Percentiles rank a stretch among this genome's conserved stretches.
Evolutionary conservation across 2,113 vertebrate species (phyloP).

Genomic region (Chaetura pelagica): DNA sequence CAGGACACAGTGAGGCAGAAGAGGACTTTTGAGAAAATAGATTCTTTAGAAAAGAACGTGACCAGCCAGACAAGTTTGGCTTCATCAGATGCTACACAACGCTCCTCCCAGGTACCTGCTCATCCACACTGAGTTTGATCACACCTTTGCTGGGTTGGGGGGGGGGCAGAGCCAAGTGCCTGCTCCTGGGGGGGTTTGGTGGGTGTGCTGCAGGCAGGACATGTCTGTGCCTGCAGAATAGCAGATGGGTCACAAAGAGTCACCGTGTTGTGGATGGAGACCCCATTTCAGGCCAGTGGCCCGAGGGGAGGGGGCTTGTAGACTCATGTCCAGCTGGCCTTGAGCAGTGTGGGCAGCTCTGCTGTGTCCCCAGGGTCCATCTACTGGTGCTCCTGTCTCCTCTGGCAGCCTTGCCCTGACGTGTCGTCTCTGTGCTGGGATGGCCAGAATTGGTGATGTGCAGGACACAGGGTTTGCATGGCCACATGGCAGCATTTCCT

Average conservation of each 20-base stretch:
- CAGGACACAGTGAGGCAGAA: conserved; percentile 85
- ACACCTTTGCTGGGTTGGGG: fast-evolving
- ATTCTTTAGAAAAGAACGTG: conserved; percentile 86
- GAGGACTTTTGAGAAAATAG: conserved; percentile 90
- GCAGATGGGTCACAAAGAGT: background rate
- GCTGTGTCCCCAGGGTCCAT: background rate
- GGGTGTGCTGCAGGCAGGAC: background rate
- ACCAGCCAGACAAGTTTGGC: conserved; percentile 81
- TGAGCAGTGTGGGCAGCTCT: background rate
- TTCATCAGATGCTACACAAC: conserved; percentile 73
- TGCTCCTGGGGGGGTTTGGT: background rate
- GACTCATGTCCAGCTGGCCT: background rate
- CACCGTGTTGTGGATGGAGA: background rate
- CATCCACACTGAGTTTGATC: fast-evolving
- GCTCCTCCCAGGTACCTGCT: conserved; percentile 81
- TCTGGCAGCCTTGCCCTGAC: background rate
- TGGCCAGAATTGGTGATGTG: background rate
- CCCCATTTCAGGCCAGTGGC: background rate
- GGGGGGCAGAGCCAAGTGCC: background rate
- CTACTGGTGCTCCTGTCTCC: background rate
- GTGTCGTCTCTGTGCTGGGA: fast-evolving
- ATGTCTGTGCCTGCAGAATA: background rate
- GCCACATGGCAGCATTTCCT: background rate
- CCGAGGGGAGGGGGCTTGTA: background rate
- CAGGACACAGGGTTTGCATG: background rate